phyloP scores from a whole-genome alignment of 2,888 invertebrate species.

The Amblyteles armatorius region DNA sequence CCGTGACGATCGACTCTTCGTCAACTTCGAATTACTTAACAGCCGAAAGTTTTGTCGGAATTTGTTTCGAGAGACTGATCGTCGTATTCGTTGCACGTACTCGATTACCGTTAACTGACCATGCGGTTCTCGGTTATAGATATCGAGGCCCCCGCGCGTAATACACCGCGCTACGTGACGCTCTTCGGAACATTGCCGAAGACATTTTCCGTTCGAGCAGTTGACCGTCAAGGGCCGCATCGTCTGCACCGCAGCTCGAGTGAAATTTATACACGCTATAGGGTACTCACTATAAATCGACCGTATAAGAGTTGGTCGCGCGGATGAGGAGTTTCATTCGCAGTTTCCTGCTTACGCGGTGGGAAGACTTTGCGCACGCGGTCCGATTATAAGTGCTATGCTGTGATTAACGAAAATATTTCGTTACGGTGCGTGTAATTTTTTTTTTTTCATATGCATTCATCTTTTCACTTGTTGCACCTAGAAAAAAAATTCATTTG shows the following conservation, averaged over 20 bases:
- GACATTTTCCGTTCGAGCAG: slow-evolving; percentile 21
- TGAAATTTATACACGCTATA: slow-evolving; percentile 24
- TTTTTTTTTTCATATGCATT: background rate
- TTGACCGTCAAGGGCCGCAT: slow-evolving; percentile 41
- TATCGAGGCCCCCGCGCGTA: slow-evolving; percentile 33
- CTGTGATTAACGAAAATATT: background rate
- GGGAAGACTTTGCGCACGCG: background rate
- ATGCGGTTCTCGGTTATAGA: slow-evolving; percentile 45
- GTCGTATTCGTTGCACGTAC: slow-evolving; percentile 75
- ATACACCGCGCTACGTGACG: slow-evolving; percentile 45
- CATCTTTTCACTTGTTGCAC: background rate
- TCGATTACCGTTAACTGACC: slow-evolving; percentile 71
- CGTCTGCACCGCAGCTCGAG: slow-evolving; percentile 13
- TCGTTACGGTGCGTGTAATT: background rate
- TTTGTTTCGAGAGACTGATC: slow-evolving; percentile 4
- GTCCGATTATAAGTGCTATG: background rate
- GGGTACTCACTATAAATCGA: background rate
- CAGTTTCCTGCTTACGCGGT: slow-evolving; percentile 8
- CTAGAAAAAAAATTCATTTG: no score
- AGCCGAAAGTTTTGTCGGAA: slow-evolving; percentile 76
- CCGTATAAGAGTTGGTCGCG: slow-evolving; percentile 4
- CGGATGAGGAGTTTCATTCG: slow-evolving; percentile 30
- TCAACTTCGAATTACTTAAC: slow-evolving; percentile 75
- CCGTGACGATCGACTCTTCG: background rate
- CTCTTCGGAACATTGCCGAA: background rate